These are phyloP conservation scores for Acrobasis repandana DNA, from an alignment of 2,888 invertebrate species.

Conservation along the genomic window DNA sequence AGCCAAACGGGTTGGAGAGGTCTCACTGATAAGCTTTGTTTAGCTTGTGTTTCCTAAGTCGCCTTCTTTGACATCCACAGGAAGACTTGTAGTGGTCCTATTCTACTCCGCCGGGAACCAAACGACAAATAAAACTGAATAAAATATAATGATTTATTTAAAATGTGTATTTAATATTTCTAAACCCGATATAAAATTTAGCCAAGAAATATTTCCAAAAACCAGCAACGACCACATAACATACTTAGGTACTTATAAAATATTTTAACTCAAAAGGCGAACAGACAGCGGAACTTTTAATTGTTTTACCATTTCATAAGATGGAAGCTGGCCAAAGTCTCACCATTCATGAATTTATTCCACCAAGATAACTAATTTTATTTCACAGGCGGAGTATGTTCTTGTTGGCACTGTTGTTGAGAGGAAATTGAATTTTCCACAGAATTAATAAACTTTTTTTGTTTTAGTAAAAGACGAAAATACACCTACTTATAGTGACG, in stretches of 20 bases:
- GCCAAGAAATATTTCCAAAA: too few relatives aligned
- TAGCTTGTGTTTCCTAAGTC: too few relatives aligned
- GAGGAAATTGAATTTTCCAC: not conserved
- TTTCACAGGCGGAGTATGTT: conserved; percentile 23
- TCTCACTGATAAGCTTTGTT: too few relatives aligned
- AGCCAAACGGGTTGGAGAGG: too few relatives aligned
- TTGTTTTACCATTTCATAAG: conserved; percentile 52
- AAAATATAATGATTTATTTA: too few relatives aligned
- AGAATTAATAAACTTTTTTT: not conserved
- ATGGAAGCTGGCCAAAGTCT: conserved; percentile 38
- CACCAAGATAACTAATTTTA: conserved; percentile 28
- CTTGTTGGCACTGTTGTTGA: not conserved
- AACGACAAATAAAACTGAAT: too few relatives aligned
- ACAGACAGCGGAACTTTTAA: conserved; percentile 44
- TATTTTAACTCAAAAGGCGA: conserved; percentile 37
- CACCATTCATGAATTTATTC: conserved; percentile 32
- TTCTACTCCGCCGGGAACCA: too few relatives aligned
- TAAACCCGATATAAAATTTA: too few relatives aligned
- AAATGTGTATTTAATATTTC: too few relatives aligned
- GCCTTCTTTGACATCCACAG: too few relatives aligned
- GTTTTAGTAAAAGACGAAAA: not conserved
- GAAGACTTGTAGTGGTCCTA: too few relatives aligned
- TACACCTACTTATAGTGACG: too few relatives aligned
- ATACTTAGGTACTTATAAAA: conserved; percentile 39
- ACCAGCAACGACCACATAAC: conserved; percentile 20